Base-by-base conservation (phyloP, 2,797 vertebrate genomes). In the Columba guinea region DNA sequence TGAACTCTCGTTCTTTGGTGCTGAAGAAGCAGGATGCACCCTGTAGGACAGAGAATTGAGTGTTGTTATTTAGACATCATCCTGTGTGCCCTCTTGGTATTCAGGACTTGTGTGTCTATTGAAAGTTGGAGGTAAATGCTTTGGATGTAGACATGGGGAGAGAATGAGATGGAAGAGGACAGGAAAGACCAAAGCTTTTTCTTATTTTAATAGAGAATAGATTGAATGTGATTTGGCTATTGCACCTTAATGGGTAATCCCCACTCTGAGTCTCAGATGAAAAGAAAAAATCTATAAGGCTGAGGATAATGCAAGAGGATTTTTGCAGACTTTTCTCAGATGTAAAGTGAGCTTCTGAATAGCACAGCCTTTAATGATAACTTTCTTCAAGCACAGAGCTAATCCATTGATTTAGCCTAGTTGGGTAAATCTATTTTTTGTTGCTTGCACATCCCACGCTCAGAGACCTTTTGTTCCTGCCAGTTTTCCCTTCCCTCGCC, bases 171-270 rank as follows among this genome's bases (percentile, higher is more conserved):
- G 39, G 92, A 91, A 87, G 64, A 74, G 41, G 73, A 84, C 48
- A 87, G 62, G 53, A 90, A 78, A 86, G 39, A 88, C 84, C 34
- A 65, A 94, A 90, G 65, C 32, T 78, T 84, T 93, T 90, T 86
- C 74, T 76, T 77, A 39, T 87, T 95, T 80, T 82, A 70, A 44
- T 32, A 56, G 75, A 87, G 76, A 80, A 80, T 32, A 90, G 68
- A 89, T 89, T 80, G 88, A 74, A 89, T 85, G 75, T 74, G 84
- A 64, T 90, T 95, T 87, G 91, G 71, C 78, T 60, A 46, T 78
- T 89, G 71, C 65, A 93, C 68, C 86, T 95, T 87, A 87, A 76
- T 95, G 86, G 88, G 49, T 94, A 96, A 96, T 97, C 90, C 91
- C 56, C 22, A 84, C 80, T 83, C 91, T 65, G 86, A 94, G 88